A percentile compares a stretch with the other conserved stretches of the same genome.
These are phyloP conservation scores for Glossosoma conforme DNA, from an alignment of 1,140 invertebrate species.

Conservation along the genomic window DNA sequence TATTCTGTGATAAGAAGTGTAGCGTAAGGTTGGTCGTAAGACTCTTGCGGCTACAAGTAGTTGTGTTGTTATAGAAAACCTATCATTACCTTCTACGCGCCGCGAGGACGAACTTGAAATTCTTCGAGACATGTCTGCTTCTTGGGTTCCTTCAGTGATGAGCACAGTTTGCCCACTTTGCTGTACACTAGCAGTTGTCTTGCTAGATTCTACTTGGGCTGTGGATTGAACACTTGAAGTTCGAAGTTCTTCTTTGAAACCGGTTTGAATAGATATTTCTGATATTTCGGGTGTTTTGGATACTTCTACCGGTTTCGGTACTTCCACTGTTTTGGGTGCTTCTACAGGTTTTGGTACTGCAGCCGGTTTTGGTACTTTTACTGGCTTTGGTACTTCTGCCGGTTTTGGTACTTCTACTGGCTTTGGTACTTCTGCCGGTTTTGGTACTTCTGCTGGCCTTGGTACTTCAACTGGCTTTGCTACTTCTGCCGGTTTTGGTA, in stretches of 20 bases:
- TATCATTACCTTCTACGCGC: slow-evolving; percentile 52
- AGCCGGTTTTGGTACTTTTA: slow-evolving; percentile 6
- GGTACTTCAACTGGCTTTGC: not conserved
- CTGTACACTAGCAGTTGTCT: slow-evolving; percentile 2
- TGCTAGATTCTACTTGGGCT: not conserved
- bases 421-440: slow-evolving; percentile 6
- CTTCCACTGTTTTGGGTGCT: slow-evolving; percentile 23
- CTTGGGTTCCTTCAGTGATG: slow-evolving; percentile 42
- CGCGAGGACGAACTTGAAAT: slow-evolving; percentile 54
- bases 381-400: slow-evolving; percentile 12
- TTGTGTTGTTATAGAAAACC: slow-evolving; percentile 14
- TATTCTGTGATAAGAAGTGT: not conserved
- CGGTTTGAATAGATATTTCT: too few species aligned
- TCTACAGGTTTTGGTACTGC: slow-evolving; percentile 13
- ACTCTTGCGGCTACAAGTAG: slow-evolving; percentile 5
- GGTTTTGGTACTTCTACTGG: slow-evolving; percentile 24
- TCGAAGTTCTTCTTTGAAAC: not conserved
- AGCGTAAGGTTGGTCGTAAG: slow-evolving; percentile 12
- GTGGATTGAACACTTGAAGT: not conserved
- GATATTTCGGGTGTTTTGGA: not conserved
- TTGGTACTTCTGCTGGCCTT: slow-evolving; percentile 4
- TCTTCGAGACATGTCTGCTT: slow-evolving; percentile 54
- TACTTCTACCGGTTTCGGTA: not conserved
- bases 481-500: slow-evolving; percentile 16
- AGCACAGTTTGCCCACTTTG: slow-evolving; percentile 32